Conservation (phyloP, 2,888 invertebrate species). For the Doris montereyensis region DNA sequence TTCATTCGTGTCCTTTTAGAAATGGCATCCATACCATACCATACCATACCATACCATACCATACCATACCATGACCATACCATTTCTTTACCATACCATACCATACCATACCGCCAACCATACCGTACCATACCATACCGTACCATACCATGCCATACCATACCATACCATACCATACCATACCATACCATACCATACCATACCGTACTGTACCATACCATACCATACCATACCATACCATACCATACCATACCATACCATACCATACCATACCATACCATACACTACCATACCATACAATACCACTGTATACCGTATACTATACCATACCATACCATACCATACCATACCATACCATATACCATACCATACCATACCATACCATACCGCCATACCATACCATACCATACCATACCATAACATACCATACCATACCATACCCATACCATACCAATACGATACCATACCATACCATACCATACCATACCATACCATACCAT, state of each 20-base stretch:
- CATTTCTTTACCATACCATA: no score
- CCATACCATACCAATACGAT: no score
- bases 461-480: constrained; percentile 10
- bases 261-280: no score
- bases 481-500: constrained; percentile 12
- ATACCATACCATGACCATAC: no score
- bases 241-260: constrained; percentile 18
- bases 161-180: constrained; percentile 29
- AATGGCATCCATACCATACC: no score
- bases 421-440: no score
- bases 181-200: constrained; percentile 30
- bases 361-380: constrained; percentile 32
- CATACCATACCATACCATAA: no score
- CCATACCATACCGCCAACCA: not conserved
- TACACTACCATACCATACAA: no score
- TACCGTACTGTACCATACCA: constrained; percentile 22
- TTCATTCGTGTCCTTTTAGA: no score
- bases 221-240: constrained; percentile 29
- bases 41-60: no score
- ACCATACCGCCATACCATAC: constrained; percentile 15
- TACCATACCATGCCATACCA: constrained; percentile 30
- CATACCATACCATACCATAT: no score
- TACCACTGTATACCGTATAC: no score
- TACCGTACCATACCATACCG: constrained; percentile 28
- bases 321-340: constrained; percentile 30